These are phyloP conservation scores for Cydia strobilella DNA, from an alignment of 1,140 invertebrate species.

Conservation along the genomic window DNA sequence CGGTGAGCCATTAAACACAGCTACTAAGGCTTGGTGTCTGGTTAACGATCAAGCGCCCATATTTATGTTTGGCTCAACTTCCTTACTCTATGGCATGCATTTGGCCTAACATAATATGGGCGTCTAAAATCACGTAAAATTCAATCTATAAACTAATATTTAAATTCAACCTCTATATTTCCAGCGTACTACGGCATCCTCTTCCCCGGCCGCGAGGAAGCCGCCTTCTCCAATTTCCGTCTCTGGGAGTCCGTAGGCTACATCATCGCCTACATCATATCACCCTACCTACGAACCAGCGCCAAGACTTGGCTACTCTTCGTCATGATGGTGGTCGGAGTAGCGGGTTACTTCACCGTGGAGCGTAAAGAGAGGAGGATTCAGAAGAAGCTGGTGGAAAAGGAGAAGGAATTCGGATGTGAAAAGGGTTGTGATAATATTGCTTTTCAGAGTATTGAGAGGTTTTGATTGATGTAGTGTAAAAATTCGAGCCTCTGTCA, in stretches of 20 bases:
- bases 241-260: slow-evolving; percentile 95
- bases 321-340: slow-evolving; percentile 85
- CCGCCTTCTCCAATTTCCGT: slow-evolving; percentile 95
- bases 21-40: no score
- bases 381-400: slow-evolving; percentile 48
- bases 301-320: slow-evolving; percentile 89
- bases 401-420: slow-evolving; percentile 42
- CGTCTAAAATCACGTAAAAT: neutral
- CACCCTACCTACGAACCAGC: slow-evolving; percentile 88
- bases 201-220: slow-evolving; percentile 92
- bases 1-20: slow-evolving; percentile 73
- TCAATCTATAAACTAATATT: no score
- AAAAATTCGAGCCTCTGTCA: no score
- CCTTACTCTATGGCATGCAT: no score
- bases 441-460: slow-evolving; percentile 51
- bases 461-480: neutral
- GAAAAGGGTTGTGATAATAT: slow-evolving; percentile 63
- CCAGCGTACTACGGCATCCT: slow-evolving; percentile 92
- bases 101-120: slow-evolving; percentile 3
- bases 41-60: no score
- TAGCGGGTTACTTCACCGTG: slow-evolving; percentile 83
- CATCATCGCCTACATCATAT: slow-evolving; percentile 91
- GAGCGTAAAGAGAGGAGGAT: slow-evolving; percentile 61
- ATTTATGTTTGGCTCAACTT: no score
- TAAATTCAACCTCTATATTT: slow-evolving; percentile 42